Percentiles rank a stretch among this genome's conserved stretches.
Evolutionary conservation across 2,797 vertebrate genomes (phyloP).

Genomic region (Pygocentrus nattereri): DNA sequence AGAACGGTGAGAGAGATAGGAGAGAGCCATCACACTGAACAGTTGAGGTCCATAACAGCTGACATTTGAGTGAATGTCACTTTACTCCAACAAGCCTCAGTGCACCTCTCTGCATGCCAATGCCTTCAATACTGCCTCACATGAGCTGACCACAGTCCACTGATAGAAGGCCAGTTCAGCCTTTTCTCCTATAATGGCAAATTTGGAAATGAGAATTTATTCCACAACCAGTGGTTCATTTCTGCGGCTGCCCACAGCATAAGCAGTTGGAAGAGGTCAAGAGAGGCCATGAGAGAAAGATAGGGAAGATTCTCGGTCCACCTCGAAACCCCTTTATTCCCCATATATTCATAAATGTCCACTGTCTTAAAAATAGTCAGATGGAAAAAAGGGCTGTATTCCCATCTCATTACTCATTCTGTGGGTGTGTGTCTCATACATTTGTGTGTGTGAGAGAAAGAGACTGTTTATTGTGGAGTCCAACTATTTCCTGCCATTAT

Average conservation of each 20-base stretch:
- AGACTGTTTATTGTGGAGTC: constrained; percentile 78
- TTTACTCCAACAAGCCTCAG: constrained; percentile 29
- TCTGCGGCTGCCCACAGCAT: constrained; percentile 20
- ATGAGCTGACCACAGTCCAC: background rate
- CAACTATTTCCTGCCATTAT: constrained; percentile 77
- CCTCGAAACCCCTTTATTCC: constrained; percentile 52
- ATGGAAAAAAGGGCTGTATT: constrained; percentile 52
- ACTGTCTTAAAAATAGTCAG: constrained; percentile 69
- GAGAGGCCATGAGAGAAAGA: constrained; percentile 38
- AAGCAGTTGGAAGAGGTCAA: constrained; percentile 25
- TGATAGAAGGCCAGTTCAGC: background rate
- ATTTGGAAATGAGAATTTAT: constrained; percentile 36
- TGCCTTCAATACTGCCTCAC: constrained; percentile 22
- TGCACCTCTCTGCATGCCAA: constrained; percentile 28
- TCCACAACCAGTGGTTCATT: constrained; percentile 4
- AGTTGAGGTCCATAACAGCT: constrained; percentile 19
- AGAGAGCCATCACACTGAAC: constrained; percentile 25
- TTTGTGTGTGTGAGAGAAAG: constrained; percentile 54
- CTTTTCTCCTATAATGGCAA: constrained; percentile 6
- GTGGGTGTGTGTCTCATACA: constrained; percentile 63
- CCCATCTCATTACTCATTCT: constrained; percentile 68
- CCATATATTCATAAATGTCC: constrained; percentile 67
- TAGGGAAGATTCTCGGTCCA: constrained; percentile 15
- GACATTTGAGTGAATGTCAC: constrained; percentile 42
- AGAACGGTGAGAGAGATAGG: constrained; percentile 28